Conservation (phyloP, 2,113 vertebrate genomes). For the Tragelaphus imberbis region DNA sequence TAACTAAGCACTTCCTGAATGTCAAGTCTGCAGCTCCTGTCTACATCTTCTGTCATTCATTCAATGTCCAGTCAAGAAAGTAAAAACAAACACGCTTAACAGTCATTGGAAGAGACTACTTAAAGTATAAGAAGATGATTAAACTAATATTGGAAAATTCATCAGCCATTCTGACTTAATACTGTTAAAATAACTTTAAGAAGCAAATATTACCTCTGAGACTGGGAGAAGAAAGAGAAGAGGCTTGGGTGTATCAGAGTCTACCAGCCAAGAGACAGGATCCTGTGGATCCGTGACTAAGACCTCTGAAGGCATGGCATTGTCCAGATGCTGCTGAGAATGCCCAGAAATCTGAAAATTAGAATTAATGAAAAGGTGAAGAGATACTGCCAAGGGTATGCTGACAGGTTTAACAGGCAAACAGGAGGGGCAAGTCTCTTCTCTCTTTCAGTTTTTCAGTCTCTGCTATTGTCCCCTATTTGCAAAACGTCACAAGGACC, state of each 20-base stretch:
- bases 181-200: not conserved
- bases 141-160: not conserved
- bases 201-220: not conserved
- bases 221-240: not conserved
- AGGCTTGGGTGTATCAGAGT: not conserved
- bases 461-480: not conserved
- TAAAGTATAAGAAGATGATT: not conserved
- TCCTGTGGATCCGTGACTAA: not conserved
- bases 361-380: not conserved
- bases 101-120: not conserved
- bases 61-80: not conserved
- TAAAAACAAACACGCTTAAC: not conserved
- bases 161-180: not conserved
- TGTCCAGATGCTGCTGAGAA: not conserved
- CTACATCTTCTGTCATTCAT: not conserved
- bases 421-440: not conserved
- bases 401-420: not conserved
- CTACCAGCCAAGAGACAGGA: not conserved
- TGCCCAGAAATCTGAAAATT: not conserved
- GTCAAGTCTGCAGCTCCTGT: not conserved
- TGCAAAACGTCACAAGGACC: not conserved
- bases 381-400: not conserved
- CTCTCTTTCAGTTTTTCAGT: not conserved
- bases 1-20: not conserved
- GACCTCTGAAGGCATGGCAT: not conserved